phyloP scores from a whole-genome alignment of 2,113 vertebrate species.

The Amazona guildingii region DNA sequence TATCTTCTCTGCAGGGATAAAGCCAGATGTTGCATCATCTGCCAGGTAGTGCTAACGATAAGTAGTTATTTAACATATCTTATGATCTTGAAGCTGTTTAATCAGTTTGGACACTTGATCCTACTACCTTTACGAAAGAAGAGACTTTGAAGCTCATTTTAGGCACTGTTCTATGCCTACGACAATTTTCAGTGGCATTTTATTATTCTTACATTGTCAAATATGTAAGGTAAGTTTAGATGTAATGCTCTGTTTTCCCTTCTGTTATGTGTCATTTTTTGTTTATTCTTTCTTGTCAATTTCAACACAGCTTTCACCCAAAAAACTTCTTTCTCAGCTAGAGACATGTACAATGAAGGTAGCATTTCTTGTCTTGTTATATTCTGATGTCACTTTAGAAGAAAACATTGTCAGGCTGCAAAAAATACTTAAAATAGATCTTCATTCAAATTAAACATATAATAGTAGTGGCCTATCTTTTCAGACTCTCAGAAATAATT shows the following conservation, averaged over 20 bases:
- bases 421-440: background rate
- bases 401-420: background rate
- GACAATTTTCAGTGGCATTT: background rate
- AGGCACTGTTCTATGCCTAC: background rate
- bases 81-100: slow-evolving; percentile 19
- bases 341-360: background rate
- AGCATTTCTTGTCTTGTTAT: background rate
- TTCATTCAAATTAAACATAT: background rate
- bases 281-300: background rate
- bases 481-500: background rate
- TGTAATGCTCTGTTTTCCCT: rapidly evolving
- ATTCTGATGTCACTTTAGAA: background rate
- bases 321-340: background rate
- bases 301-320: background rate
- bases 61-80: slow-evolving; percentile 16
- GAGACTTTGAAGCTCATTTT: background rate
- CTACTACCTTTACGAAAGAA: background rate
- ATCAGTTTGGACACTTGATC: slow-evolving; percentile 41
- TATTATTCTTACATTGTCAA: background rate
- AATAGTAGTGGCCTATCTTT: background rate
- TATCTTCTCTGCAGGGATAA: background rate
- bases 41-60: slow-evolving; percentile 17
- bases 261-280: background rate
- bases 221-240: background rate
- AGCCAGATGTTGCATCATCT: slow-evolving; percentile 52